Conservation (phyloP, 2,113 vertebrate genomes). For the Caranx ignobilis region DNA sequence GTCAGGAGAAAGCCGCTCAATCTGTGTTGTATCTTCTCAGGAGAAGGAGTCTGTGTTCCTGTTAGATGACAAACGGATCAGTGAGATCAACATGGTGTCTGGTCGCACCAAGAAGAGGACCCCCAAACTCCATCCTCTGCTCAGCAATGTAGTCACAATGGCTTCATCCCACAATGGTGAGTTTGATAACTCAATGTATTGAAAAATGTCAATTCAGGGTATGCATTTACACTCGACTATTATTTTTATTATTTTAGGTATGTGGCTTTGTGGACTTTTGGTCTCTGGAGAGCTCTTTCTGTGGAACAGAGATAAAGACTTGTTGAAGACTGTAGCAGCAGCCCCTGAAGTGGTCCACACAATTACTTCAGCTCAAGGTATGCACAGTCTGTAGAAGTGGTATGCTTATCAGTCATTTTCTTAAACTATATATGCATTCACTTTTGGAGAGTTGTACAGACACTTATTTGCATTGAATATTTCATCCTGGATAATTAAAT, state of each 20-base stretch:
- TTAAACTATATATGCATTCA: not conserved
- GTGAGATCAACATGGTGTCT: slow-evolving; percentile 91
- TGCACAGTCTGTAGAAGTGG: not conserved
- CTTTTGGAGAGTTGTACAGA: not conserved
- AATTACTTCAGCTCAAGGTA: slow-evolving; percentile 82
- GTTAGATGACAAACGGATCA: slow-evolving; percentile 89
- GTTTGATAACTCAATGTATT: slow-evolving; percentile 11
- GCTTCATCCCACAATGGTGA: slow-evolving; percentile 89
- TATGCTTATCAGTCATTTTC: not conserved
- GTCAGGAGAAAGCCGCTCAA: no score
- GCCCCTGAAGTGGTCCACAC: slow-evolving; percentile 82
- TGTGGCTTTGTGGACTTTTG: slow-evolving; percentile 91
- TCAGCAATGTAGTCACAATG: slow-evolving; percentile 88
- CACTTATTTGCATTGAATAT: not conserved
- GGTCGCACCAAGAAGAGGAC: slow-evolving; percentile 92
- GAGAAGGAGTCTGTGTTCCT: slow-evolving; percentile 94
- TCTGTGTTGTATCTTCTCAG: slow-evolving; percentile 72
- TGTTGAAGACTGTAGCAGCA: slow-evolving; percentile 85
- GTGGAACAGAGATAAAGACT: slow-evolving; percentile 94
- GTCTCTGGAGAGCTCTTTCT: slow-evolving; percentile 91
- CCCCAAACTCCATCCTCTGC: slow-evolving; percentile 87
- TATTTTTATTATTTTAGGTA: slow-evolving; percentile 79
- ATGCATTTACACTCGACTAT: not conserved
- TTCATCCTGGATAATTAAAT: not conserved
- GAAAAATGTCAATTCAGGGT: not conserved